Base-by-base conservation (phyloP, 2,113 vertebrate genomes). In the Phylloscopus trochilus region DNA sequence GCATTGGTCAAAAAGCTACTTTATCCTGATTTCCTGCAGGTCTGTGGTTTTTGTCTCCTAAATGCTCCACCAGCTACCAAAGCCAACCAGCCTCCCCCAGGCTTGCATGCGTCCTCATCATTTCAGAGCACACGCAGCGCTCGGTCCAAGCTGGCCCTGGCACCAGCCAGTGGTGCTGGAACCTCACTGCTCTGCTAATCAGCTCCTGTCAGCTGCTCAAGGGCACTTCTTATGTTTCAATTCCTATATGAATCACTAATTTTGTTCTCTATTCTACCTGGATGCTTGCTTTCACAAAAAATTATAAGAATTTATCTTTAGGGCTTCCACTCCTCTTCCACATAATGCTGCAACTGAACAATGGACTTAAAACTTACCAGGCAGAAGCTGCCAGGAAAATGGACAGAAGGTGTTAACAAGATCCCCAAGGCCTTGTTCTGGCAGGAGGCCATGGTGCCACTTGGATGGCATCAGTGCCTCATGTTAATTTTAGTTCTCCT, bases 71-170 rank as follows among this genome's bases (percentile, higher is more conserved):
- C 24, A 83, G 8, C 23, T 31, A 21, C 37, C 27, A 74, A 41
- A 75, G 49, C 13, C 89, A 82, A 47, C 8, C 47, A 75, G 8
- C 2, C 75, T 1, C 6, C 9, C 8, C 11, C 7, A 35, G 41
- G 35, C 30, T 44, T 13, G 5, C 0, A 0, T 24, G 18, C 18
- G 55, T 24, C 14, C 30, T 59, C 7, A 47, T 14, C 23, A 17
- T 31, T 5, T 70, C 39, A 55, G 18, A 73, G 39, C 35, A 37
- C 7, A 6, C 0, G 2, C 30, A 44, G 41, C 0, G 0, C 26
- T 55, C 35, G 10, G 31, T 62, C 53, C 22, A 44, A n/a, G 21
- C 46, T 81, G n/a, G 7, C 6, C 26, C 22, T 43, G 43, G 35
- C 53, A 7, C 3, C 43, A 80, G 30, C 12, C 2, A 0, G 33